Base-by-base conservation (phyloP, 2,113 vertebrate genomes). In the Cyphomyrus discorhynchus region DNA sequence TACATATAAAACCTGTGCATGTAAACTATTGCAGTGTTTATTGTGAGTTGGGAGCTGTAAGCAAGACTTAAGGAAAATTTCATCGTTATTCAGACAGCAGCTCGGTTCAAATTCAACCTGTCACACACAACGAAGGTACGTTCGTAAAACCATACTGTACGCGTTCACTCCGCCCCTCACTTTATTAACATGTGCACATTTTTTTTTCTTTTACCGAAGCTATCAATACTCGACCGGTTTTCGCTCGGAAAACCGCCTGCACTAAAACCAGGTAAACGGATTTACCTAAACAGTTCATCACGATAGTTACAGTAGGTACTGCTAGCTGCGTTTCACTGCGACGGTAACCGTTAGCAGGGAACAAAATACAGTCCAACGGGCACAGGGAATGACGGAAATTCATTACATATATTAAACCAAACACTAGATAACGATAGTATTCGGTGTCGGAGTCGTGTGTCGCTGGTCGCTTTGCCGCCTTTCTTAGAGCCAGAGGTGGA, bases 1-100 rank as follows among this genome's bases (percentile, higher is more conserved):
- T 99, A 97, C 98, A 99, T 99, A 96, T 99, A 99, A 97, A 99
- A 99, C 90, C 98, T 97, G 94, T 99, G 98, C 98, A 99, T 99
- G 95, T 99, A 99, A 94, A 99, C 98, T 95, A 99, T 99, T 91
- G 98, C 98, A 46, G 98, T 99, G 94, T 99, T 99, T 95, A 99
- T 99, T 0, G 98, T 99, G 39, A 99, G 96, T 94, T 99, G 98
- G 90, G 98, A 99, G 89, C 98, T 99, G 96, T 27, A 52, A 47
- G 0, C 21, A 27, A 47, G 74, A 52, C 91, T 98, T 96, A 97
- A 99, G 97, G 96, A 95, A 96, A 93, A 52, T 21, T 35, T 9
- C 6, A 6, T 52, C 6, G 24, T 24, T 47, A 53, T 52, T 17
- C 24, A 53, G 24, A 86, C 49, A 86, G 47, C 4, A 19, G 15